A percentile compares a stretch with the other conserved stretches of the same genome.
phyloP scores from a whole-genome alignment of 2,888 invertebrate genomes.

The Cephus spinipes region DNA sequence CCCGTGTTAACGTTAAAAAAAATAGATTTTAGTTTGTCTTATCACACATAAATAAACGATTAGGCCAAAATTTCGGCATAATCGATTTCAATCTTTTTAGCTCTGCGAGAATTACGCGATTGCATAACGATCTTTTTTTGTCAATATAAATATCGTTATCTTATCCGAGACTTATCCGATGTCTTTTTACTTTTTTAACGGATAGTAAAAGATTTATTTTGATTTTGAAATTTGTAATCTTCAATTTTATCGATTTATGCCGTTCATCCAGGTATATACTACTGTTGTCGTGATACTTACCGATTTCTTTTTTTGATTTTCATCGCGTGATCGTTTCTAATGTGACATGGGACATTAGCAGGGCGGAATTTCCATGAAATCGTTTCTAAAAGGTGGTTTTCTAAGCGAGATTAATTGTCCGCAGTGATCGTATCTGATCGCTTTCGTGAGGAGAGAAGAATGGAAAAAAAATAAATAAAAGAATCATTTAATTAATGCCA shows the following conservation, averaged over 20 bases:
- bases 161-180: background rate
- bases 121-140: background rate
- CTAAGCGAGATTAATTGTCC: background rate
- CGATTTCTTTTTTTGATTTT: background rate
- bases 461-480: background rate
- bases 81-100: background rate
- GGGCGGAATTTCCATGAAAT: background rate
- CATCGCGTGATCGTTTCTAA: background rate
- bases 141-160: background rate
- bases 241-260: background rate
- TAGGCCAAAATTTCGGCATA: background rate
- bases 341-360: background rate
- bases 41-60: background rate
- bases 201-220: background rate
- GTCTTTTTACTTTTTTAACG: background rate
- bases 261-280: background rate
- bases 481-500: slow-evolving; percentile 5
- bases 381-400: background rate
- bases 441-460: background rate
- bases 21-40: background rate
- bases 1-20: background rate
- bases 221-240: background rate
- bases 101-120: background rate
- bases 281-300: background rate
- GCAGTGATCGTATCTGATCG: background rate